phyloP scores from a whole-genome alignment of 2,888 invertebrate genomes.

The Cephus rjabovi region DNA sequence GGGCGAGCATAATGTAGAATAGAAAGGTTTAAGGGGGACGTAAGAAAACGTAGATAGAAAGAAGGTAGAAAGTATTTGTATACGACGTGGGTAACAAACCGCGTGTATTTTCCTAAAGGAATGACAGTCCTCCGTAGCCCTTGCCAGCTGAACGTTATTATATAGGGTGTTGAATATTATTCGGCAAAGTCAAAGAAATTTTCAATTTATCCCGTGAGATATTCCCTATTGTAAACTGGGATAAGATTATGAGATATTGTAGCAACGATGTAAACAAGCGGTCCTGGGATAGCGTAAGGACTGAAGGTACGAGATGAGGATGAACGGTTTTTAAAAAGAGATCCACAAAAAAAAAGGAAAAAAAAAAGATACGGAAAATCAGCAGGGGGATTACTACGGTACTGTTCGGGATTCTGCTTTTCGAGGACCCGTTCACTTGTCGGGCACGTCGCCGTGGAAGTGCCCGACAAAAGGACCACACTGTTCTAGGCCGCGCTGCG shows the following conservation, averaged over 20 bases:
- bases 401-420: not conserved
- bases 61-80: conserved; percentile 10
- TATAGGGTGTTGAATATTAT: not conserved
- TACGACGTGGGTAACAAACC: conserved; percentile 2
- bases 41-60: conserved; percentile 8
- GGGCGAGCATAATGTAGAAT: not conserved
- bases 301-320: not conserved
- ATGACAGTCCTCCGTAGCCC: not conserved
- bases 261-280: not conserved
- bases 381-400: conserved; percentile 6
- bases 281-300: not conserved
- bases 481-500: not conserved
- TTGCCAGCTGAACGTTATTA: not conserved
- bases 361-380: conserved; percentile 18
- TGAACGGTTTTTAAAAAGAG: not conserved
- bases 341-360: not conserved
- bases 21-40: not conserved
- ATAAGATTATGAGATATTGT: not conserved
- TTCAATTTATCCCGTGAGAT: not conserved
- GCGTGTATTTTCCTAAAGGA: conserved; percentile 17
- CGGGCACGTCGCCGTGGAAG: not conserved
- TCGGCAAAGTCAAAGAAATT: not conserved
- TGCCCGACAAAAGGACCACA: conserved; percentile 5
- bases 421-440: not conserved
- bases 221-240: not conserved